Evolutionary conservation across 2,797 vertebrate species (phyloP).

Genomic region (Benthosema pterotum): DNA sequence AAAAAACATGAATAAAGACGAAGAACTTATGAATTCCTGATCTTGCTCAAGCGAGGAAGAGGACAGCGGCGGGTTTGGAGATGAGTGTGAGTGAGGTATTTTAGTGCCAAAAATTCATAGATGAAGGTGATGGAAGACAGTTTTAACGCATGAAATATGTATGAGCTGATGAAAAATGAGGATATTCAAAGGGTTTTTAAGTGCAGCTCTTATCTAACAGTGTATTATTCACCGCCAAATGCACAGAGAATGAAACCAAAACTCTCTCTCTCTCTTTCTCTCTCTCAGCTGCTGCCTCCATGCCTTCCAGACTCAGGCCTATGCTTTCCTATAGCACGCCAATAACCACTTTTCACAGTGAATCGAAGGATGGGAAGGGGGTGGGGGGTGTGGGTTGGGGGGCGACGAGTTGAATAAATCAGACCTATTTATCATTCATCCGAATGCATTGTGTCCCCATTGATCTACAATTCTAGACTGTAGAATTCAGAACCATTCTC

Average conservation of each 20-base stretch:
- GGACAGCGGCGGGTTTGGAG: slow-evolving; percentile 14
- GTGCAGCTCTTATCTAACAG: slow-evolving; percentile 64
- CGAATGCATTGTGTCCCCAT: slow-evolving; percentile 46
- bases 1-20: slow-evolving; percentile 21
- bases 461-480: slow-evolving; percentile 39
- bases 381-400: slow-evolving; percentile 9
- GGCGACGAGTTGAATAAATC: slow-evolving; percentile 30
- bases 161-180: slow-evolving; percentile 72
- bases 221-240: slow-evolving; percentile 54
- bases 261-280: slow-evolving; percentile 14
- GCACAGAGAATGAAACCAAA: slow-evolving; percentile 35
- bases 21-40: slow-evolving; percentile 54
- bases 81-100: slow-evolving; percentile 48
- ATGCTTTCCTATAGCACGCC: no score
- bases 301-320: no score
- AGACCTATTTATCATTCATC: slow-evolving; percentile 63
- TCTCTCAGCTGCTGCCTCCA: no score
- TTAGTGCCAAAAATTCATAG: slow-evolving; percentile 52
- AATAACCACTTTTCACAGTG: not conserved
- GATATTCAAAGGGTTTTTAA: slow-evolving; percentile 61
- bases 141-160: slow-evolving; percentile 71
- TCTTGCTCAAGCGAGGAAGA: slow-evolving; percentile 38
- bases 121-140: slow-evolving; percentile 58
- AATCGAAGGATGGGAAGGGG: slow-evolving; percentile 7
- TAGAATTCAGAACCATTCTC: slow-evolving; percentile 35